Conservation (phyloP, 2,888 invertebrate genomes). For the Stenurella melanura region DNA sequence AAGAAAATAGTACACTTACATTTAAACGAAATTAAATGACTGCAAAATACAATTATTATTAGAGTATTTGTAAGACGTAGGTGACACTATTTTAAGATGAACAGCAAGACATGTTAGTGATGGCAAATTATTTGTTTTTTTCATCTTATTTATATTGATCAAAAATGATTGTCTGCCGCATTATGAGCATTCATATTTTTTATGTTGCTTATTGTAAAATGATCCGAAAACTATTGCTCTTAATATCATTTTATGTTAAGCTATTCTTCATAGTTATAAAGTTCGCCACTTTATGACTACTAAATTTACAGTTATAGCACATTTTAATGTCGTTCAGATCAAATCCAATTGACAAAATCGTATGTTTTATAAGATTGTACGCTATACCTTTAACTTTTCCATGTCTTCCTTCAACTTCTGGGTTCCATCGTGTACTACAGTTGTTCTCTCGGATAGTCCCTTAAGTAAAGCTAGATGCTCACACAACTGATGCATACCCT, state of each 20-base stretch:
- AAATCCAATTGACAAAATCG: background rate
- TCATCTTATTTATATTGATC: no score
- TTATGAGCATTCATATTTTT: no score
- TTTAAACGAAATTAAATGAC: background rate
- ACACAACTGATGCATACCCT: slow-evolving; percentile 88
- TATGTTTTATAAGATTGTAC: background rate
- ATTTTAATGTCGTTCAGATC: background rate
- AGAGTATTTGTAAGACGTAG: background rate
- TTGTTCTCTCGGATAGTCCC: slow-evolving; percentile 80
- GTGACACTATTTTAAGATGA: no score
- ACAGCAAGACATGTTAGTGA: no score
- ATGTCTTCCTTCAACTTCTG: slow-evolving; percentile 82
- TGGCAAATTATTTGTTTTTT: no score
- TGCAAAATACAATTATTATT: background rate
- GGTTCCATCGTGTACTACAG: slow-evolving; percentile 79
- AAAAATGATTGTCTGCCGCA: no score
- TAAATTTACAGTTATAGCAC: background rate
- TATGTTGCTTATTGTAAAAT: no score
- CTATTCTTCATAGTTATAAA: background rate
- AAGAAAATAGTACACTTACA: background rate
- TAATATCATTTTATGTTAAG: no score
- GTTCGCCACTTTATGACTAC: background rate
- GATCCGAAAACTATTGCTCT: no score
- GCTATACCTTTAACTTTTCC: slow-evolving; percentile 80
- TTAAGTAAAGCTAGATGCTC: slow-evolving; percentile 84